These are phyloP conservation scores for Rhea pennata DNA, from an alignment of 2,113 vertebrate genomes.

Conservation along the genomic window DNA sequence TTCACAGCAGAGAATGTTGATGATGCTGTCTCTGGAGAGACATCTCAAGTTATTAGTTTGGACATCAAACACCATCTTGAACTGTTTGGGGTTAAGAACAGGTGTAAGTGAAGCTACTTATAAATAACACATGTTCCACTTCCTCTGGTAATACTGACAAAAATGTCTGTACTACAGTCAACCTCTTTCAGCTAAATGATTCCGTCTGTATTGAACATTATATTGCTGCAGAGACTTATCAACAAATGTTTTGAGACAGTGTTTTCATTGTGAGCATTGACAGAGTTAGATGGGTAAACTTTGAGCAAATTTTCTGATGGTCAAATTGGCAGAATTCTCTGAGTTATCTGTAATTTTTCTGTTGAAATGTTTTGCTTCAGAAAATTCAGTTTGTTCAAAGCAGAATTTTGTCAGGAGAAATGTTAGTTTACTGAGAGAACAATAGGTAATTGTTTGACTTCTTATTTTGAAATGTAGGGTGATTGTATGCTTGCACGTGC, in stretches of 20 bases:
- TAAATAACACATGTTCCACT: neutral
- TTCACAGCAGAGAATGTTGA: neutral
- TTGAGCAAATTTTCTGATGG: neutral
- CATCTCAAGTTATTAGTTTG: neutral
- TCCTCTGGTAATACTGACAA: neutral
- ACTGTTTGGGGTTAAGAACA: conserved; percentile 14
- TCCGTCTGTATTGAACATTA: neutral
- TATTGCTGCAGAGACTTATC: neutral
- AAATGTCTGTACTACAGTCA: neutral
- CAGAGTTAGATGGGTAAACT: neutral
- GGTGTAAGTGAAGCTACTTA: neutral
- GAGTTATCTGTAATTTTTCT: neutral
- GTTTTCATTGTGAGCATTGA: neutral
- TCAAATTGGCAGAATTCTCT: neutral
- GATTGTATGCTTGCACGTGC: neutral
- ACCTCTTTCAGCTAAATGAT: neutral
- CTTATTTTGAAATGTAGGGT: neutral
- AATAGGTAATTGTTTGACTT: neutral
- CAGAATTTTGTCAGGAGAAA: neutral
- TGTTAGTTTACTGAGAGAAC: neutral
- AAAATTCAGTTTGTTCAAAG: neutral
- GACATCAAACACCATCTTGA: conserved; percentile 9
- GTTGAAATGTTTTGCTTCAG: neutral
- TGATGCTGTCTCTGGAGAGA: neutral
- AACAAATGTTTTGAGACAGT: neutral